Conservation (phyloP, 1,140 invertebrate species). For the Lucilia sericata region DNA sequence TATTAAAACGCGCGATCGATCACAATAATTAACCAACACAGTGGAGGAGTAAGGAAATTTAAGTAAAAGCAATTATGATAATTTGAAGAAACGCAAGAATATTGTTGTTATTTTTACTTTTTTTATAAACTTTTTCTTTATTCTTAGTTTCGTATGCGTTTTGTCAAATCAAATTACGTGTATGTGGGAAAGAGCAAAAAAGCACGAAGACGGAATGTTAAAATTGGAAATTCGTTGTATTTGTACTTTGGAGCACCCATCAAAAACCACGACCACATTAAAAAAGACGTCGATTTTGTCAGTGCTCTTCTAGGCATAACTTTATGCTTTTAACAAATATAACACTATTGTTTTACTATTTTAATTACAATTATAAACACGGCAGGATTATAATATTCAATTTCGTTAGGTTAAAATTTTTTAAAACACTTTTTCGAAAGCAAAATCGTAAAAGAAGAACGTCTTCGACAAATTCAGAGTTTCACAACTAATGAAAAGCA, state of each 20-base stretch:
- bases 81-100: neutral
- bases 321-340: slow-evolving; percentile 34
- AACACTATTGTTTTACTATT: neutral
- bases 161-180: neutral
- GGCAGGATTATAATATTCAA: neutral
- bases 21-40: neutral
- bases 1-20: slow-evolving; percentile 1
- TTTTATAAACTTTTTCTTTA: slow-evolving; percentile 3
- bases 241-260: slow-evolving; percentile 34
- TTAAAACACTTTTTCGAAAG: neutral
- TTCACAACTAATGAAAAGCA: slow-evolving; percentile 19
- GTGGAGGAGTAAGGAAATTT: neutral
- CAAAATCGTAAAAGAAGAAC: neutral
- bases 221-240: neutral
- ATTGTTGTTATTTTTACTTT: neutral
- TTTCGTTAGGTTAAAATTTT: neutral
- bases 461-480: neutral
- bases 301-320: slow-evolving; percentile 31
- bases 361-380: slow-evolving; percentile 18
- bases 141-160: slow-evolving; percentile 27
- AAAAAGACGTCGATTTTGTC: slow-evolving; percentile 13
- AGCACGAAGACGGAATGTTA: slow-evolving; percentile 29
- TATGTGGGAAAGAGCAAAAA: neutral
- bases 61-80: neutral
- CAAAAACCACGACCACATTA: slow-evolving; percentile 31